These are phyloP conservation scores for Crenuchus spilurus DNA, from an alignment of 2,797 vertebrate species.

Conservation along the genomic window DNA sequence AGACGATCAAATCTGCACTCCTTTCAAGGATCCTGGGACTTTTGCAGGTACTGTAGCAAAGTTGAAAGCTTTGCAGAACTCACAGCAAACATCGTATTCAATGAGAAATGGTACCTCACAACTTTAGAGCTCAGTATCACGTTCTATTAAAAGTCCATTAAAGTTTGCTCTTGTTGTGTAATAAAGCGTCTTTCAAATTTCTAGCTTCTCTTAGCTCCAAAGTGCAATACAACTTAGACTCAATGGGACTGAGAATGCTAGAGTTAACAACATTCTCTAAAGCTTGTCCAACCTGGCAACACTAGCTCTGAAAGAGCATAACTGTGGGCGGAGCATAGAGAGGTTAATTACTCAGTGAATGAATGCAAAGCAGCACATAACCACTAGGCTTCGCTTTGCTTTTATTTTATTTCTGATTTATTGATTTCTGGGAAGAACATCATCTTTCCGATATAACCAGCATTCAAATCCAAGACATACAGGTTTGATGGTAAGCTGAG, in stretches of 20 bases:
- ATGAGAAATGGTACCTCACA: too few relatives aligned
- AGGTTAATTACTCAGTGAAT: neutral
- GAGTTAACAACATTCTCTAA: neutral
- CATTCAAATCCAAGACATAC: constrained; percentile 30
- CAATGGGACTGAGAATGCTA: neutral
- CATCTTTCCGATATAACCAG: constrained; percentile 22
- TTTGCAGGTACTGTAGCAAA: too few relatives aligned
- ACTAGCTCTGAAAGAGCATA: neutral
- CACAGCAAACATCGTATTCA: too few relatives aligned
- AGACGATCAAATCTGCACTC: constrained; percentile 32
- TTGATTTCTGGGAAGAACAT: constrained; percentile 26
- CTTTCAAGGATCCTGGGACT: neutral
- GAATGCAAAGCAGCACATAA: neutral
- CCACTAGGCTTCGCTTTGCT: neutral
- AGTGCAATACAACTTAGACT: too few relatives aligned
- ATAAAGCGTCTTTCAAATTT: too few relatives aligned
- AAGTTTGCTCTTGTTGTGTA: too few relatives aligned
- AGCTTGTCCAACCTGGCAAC: neutral
- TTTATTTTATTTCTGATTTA: neutral
- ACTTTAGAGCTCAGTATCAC: too few relatives aligned
- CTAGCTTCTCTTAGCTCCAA: too few relatives aligned
- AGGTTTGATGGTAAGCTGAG: constrained; percentile 44
- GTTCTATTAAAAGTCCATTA: too few relatives aligned
- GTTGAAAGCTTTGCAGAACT: too few relatives aligned
- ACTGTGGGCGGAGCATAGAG: neutral